A percentile compares a stretch with the other conserved stretches of the same genome.
These are phyloP conservation scores for Caenorhabditis japonica DNA, from an alignment of 2,888 invertebrate genomes.

Conservation along the genomic window DNA sequence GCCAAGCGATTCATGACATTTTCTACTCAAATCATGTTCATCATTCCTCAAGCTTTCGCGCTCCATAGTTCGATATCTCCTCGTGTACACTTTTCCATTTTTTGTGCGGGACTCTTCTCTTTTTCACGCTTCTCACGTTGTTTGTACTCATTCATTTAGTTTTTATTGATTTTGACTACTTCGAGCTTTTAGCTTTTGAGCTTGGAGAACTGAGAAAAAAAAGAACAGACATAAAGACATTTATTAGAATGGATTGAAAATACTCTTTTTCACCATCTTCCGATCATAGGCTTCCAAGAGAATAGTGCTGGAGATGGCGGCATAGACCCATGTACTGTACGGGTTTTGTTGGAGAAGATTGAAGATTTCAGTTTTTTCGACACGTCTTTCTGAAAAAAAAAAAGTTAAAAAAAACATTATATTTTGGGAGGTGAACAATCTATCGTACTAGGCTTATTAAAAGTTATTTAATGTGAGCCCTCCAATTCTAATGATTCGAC, in stretches of 20 bases:
- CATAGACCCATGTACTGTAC: constrained; percentile 11
- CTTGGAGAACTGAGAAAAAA: no score
- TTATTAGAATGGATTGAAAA: background rate
- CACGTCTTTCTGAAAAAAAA: constrained; percentile 1
- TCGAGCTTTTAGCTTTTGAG: no score
- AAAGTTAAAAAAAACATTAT: no score
- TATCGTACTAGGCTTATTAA: no score
- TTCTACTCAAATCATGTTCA: constrained; percentile 45
- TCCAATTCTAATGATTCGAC: no score
- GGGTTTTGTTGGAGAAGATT: background rate
- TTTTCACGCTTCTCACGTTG: constrained; percentile 38
- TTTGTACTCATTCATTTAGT: no score
- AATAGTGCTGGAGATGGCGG: constrained; percentile 12
- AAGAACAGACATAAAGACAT: no score
- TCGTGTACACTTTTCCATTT: constrained; percentile 23
- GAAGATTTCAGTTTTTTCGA: background rate
- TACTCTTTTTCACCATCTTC: constrained; percentile 2
- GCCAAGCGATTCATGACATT: constrained; percentile 10
- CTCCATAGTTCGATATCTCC: constrained; percentile 31
- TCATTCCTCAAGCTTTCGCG: constrained; percentile 39
- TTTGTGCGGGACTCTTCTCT: constrained; percentile 30
- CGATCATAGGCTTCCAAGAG: constrained; percentile 1
- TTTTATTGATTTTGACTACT: no score
- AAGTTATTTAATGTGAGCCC: no score
- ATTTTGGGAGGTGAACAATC: no score